These are phyloP conservation scores for Dicranocentrus wangi DNA, from an alignment of 2,888 invertebrate genomes.

Conservation along the genomic window DNA sequence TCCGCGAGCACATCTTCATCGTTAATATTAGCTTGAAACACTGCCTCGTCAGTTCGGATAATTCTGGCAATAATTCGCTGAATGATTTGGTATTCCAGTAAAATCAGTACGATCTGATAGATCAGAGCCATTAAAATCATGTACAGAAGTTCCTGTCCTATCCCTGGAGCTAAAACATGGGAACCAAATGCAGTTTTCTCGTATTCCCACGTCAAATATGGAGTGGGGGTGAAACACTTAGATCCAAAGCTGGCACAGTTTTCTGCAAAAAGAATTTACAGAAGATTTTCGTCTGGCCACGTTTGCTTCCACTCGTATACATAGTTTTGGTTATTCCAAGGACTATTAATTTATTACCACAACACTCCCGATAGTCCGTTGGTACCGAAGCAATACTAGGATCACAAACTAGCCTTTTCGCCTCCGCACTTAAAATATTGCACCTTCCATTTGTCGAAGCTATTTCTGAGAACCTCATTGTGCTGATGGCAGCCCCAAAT, in stretches of 20 bases:
- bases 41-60: constrained; percentile 48
- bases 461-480: constrained; percentile 66
- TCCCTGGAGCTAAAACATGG: constrained; percentile 2
- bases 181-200: constrained; percentile 22
- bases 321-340: too few species aligned
- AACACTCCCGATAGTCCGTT: constrained; percentile 64
- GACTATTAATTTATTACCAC: constrained; percentile 66
- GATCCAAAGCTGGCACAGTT: constrained; percentile 59
- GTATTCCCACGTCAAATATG: constrained; percentile 67
- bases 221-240: constrained; percentile 65
- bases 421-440: constrained; percentile 63
- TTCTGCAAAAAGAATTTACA: constrained; percentile 32
- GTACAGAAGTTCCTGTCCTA: constrained; percentile 68
- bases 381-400: constrained; percentile 49
- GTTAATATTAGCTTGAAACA: constrained; percentile 44
- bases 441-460: constrained; percentile 67
- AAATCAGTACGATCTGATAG: constrained; percentile 60
- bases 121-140: constrained; percentile 59
- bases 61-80: constrained; percentile 46
- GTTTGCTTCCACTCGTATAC: background rate
- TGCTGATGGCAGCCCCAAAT: constrained; percentile 67
- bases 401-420: constrained; percentile 66
- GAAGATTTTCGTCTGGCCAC: background rate
- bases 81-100: constrained; percentile 68
- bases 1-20: constrained; percentile 69